phyloP scores from a whole-genome alignment of 2,113 vertebrate genomes.

The Diadophis punctatus region DNA sequence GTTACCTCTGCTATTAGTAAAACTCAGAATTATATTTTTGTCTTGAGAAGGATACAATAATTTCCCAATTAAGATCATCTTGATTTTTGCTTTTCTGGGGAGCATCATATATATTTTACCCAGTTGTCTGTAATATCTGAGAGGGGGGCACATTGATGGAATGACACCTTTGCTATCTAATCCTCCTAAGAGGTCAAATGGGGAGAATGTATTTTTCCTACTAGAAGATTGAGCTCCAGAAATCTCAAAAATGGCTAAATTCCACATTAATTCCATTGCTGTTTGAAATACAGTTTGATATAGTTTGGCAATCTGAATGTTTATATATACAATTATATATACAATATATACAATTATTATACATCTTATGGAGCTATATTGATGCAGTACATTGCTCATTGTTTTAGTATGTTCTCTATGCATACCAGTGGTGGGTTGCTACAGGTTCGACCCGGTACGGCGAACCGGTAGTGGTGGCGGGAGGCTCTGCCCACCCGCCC shows the following conservation, averaged over 20 bases:
- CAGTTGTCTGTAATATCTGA: background rate
- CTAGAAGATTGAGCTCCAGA: background rate
- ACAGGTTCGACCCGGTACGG: too few species aligned
- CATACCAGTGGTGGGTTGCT: too few species aligned
- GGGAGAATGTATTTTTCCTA: background rate
- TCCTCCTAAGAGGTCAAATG: background rate
- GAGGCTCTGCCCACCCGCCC: too few species aligned
- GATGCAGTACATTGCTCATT: background rate
- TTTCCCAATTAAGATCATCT: background rate
- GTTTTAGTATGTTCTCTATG: background rate
- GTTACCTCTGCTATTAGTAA: background rate
- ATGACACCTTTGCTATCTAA: background rate
- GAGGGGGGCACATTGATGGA: background rate
- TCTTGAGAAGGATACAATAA: background rate
- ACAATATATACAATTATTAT: background rate
- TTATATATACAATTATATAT: background rate
- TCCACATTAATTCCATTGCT: background rate
- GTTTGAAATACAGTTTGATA: background rate
- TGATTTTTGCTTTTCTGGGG: background rate
- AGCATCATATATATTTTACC: background rate
- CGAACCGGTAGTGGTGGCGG: too few species aligned
- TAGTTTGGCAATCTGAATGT: background rate
- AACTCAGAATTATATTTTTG: background rate
- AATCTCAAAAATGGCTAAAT: background rate
- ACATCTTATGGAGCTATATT: background rate